phyloP scores from a whole-genome alignment of 2,113 vertebrate species.

The Colius striatus region DNA sequence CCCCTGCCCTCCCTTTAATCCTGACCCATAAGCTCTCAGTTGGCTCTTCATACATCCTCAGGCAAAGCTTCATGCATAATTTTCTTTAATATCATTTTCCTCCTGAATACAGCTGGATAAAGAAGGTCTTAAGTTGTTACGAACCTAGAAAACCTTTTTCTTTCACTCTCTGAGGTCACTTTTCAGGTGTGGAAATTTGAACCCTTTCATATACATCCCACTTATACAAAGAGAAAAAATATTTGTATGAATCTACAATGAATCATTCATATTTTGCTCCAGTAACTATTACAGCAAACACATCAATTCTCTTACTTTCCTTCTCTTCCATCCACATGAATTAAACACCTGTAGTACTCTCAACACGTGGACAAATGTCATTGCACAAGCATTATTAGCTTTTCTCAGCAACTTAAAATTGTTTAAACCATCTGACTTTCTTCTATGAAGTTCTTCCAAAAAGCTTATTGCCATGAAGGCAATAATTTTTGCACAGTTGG shows the following conservation, averaged over 20 bases:
- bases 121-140: not conserved
- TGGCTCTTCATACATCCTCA: too few relatives aligned
- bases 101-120: not conserved
- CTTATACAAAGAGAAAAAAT: not conserved
- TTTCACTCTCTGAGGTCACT: not conserved
- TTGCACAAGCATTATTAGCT: not conserved
- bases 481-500: not conserved
- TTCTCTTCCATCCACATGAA: not conserved
- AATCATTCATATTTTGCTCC: not conserved
- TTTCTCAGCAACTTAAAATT: not conserved
- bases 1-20: too few relatives aligned
- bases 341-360: not conserved
- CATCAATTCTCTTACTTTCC: not conserved
- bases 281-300: not conserved
- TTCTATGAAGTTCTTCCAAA: not conserved
- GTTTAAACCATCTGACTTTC: not conserved
- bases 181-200: not conserved
- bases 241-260: not conserved
- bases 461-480: not conserved
- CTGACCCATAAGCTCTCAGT: too few relatives aligned
- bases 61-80: too few relatives aligned
- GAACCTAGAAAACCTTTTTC: not conserved
- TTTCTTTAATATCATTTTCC: not conserved
- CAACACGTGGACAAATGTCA: not conserved
- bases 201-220: not conserved